Evolutionary conservation across 2,113 vertebrate genomes (phyloP).

Genomic region (Istiophorus platypterus): DNA sequence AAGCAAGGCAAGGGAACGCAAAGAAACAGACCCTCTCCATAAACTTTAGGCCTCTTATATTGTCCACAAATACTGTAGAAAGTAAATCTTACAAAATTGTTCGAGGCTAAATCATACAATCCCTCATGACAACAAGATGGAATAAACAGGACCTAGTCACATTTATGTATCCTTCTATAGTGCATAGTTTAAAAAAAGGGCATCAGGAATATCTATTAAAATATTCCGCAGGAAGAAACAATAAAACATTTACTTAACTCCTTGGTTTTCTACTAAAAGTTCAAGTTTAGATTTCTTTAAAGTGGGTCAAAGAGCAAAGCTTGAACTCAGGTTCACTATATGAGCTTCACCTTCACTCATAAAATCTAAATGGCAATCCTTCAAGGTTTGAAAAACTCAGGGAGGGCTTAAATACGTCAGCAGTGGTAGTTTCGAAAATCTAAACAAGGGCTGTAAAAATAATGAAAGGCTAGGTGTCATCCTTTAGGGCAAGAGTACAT

Average conservation of each 20-base stretch:
- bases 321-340: slow-evolving; percentile 38
- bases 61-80: slow-evolving; percentile 13
- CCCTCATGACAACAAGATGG: slow-evolving; percentile 6
- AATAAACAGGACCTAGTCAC: not conserved
- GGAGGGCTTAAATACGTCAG: slow-evolving; percentile 32
- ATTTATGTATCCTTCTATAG: slow-evolving; percentile 6
- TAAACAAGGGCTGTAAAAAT: slow-evolving; percentile 57
- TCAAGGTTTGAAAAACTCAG: slow-evolving; percentile 31
- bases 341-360: slow-evolving; percentile 25
- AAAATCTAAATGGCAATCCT: slow-evolving; percentile 47
- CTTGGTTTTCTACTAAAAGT: slow-evolving; percentile 32
- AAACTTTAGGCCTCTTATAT: not conserved
- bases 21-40: not conserved
- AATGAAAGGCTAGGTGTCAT: slow-evolving; percentile 56
- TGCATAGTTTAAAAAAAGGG: not conserved
- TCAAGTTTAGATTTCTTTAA: slow-evolving; percentile 49
- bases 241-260: slow-evolving; percentile 44
- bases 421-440: slow-evolving; percentile 25
- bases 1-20: not conserved
- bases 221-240: slow-evolving; percentile 24
- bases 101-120: slow-evolving; percentile 1
- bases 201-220: slow-evolving; percentile 32
- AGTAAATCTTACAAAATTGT: not conserved
- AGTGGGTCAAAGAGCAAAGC: slow-evolving; percentile 49
- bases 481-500: slow-evolving; percentile 27